Evolutionary conservation across 2,888 invertebrate species (phyloP).

Genomic region (Sarcophaga rosellei): DNA sequence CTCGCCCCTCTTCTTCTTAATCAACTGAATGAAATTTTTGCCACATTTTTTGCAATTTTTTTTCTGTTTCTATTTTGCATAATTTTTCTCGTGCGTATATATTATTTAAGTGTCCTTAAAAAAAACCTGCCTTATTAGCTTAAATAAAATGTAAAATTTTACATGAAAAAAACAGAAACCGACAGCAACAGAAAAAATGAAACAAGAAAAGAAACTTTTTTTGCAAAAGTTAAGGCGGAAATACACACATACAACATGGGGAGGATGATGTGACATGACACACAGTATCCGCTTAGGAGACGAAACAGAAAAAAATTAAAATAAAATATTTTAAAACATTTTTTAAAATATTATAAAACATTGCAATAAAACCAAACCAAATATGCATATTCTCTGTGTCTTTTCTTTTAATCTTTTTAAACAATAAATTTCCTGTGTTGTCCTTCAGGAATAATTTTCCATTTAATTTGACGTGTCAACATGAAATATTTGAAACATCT

Average conservation of each 20-base stretch:
- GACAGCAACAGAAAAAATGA: not conserved
- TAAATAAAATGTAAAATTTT: constrained; percentile 18
- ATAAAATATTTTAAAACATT: too few relatives aligned
- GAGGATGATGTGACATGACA: constrained; percentile 30
- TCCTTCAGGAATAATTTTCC: too few relatives aligned
- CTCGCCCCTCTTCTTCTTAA: too few relatives aligned
- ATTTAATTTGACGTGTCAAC: too few relatives aligned
- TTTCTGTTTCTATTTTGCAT: not conserved
- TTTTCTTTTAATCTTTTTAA: not conserved
- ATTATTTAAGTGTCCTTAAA: constrained; percentile 11
- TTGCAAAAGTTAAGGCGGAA: constrained; percentile 15
- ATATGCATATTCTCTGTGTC: too few relatives aligned
- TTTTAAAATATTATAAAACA: too few relatives aligned
- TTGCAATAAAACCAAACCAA: too few relatives aligned
- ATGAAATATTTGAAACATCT: too few relatives aligned
- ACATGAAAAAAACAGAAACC: not conserved
- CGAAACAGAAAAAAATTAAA: too few relatives aligned
- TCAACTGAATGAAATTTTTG: too few relatives aligned
- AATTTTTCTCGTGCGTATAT: not conserved
- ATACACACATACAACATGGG: constrained; percentile 42
- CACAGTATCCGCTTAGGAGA: constrained; percentile 38
- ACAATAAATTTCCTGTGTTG: too few relatives aligned
- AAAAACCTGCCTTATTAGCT: constrained; percentile 25
- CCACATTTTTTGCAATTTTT: not conserved
- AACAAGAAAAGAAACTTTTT: not conserved